Evolutionary conservation across 2,888 invertebrate genomes (phyloP).

Genomic region (Drosophila bunnanda): DNA sequence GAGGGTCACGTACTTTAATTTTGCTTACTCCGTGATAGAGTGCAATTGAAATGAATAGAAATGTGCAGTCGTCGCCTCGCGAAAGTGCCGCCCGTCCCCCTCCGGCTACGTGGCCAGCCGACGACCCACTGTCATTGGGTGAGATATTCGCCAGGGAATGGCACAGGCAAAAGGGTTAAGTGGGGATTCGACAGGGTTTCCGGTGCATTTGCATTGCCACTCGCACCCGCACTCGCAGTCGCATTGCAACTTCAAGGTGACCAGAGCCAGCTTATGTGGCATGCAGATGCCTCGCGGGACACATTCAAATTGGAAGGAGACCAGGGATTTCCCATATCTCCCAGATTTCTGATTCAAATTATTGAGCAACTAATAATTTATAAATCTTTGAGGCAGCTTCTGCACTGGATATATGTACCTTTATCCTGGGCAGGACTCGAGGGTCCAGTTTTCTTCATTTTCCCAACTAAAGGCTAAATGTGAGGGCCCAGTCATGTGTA

Average conservation of each 20-base stretch:
- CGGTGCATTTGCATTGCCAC: slow-evolving; percentile 27
- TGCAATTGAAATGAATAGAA: slow-evolving; percentile 75
- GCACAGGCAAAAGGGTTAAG: neutral
- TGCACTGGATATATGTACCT: too few relatives aligned
- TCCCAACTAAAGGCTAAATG: neutral
- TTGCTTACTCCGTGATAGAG: slow-evolving; percentile 76
- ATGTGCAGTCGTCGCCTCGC: slow-evolving; percentile 38
- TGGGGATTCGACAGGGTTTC: slow-evolving; percentile 8
- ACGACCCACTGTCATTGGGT: slow-evolving; percentile 43
- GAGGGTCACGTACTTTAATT: slow-evolving; percentile 77
- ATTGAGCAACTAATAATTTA: neutral
- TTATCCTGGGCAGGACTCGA: too few relatives aligned
- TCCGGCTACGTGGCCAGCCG: slow-evolving; percentile 13
- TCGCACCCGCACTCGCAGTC: neutral
- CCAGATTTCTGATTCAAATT: neutral
- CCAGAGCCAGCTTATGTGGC: neutral
- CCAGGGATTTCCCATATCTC: neutral
- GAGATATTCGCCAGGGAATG: slow-evolving; percentile 24
- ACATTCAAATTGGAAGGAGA: slow-evolving; percentile 7
- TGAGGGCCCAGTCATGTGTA: slow-evolving; percentile 5
- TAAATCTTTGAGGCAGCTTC: neutral
- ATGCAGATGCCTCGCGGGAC: slow-evolving; percentile 6
- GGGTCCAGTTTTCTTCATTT: too few relatives aligned
- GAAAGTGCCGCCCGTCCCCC: neutral
- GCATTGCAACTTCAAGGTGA: slow-evolving; percentile 1